These are phyloP conservation scores for Ditula angustiorana DNA, from an alignment of 2,888 invertebrate species.

Conservation along the genomic window DNA sequence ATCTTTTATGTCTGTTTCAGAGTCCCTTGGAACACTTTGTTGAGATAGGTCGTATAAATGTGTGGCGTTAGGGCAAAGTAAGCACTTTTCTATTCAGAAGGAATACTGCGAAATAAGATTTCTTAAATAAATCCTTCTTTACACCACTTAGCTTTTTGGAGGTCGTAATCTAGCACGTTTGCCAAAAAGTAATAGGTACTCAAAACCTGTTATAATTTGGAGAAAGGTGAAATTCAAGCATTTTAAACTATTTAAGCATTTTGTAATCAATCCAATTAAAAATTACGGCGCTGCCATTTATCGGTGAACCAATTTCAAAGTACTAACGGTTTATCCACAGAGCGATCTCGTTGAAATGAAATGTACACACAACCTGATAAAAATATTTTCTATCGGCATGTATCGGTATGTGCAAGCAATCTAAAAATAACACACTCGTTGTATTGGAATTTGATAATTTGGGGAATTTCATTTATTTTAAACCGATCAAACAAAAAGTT, in stretches of 20 bases:
- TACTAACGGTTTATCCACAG: conserved; percentile 18
- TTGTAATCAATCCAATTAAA: conserved; percentile 24
- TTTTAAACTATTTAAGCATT: conserved; percentile 13
- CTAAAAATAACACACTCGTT: conserved; percentile 15
- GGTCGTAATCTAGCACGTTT: background rate
- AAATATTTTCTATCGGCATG: conserved; percentile 20
- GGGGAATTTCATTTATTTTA: conserved; percentile 6
- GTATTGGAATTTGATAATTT: conserved; percentile 14
- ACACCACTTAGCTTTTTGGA: background rate
- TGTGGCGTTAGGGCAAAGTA: conserved; percentile 27
- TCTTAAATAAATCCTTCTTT: background rate
- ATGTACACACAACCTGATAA: conserved; percentile 33
- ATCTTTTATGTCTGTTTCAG: conserved; percentile 27
- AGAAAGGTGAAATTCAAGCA: conserved; percentile 14
- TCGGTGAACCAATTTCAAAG: conserved; percentile 12
- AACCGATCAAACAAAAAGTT: background rate
- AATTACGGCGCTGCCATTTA: conserved; percentile 13
- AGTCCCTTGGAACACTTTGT: conserved; percentile 27
- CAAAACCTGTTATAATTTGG: conserved; percentile 4
- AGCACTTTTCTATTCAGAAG: conserved; percentile 26
- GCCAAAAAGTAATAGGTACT: conserved; percentile 1
- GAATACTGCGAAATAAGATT: conserved; percentile 7
- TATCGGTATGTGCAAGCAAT: conserved; percentile 19
- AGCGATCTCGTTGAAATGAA: conserved; percentile 21
- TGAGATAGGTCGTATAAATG: conserved; percentile 38